Base-by-base conservation (phyloP, 2,113 vertebrate genomes). In the Phaethon lepturus region DNA sequence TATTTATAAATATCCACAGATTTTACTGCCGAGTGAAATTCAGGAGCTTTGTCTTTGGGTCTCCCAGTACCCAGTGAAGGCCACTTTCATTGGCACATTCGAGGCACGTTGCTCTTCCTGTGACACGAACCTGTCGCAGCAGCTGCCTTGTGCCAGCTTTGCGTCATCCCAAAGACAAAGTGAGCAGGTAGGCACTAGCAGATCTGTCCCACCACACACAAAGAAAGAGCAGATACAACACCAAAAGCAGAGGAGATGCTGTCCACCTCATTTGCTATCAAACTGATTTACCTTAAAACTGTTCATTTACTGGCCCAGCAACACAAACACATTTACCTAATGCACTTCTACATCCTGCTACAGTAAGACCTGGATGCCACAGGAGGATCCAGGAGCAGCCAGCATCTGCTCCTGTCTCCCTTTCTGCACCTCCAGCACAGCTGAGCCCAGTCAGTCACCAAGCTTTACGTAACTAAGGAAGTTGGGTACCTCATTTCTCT, bases 301-400 rank as follows among this genome's bases (percentile, higher is more conserved):
- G 9, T 22, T 64, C 14, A 3, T 85, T 56, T 84, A 11, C 55
- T 59, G 50, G n/a, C 22, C 67, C 52, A 62, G 24, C 40, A 62
- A 31, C 78, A 73, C n/a, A 52, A 74, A 81, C 25, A n/a, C 9
- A 19, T 44, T 1, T 93, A 52, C 56, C 28, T 47, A 44, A 31
- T 5, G 17, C 42, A 67, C 29, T 56, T 63, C 2, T 1, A 4
- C 17, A 73, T 45, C 40, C 22, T 0, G 0, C 42, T 83, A 4
- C 13, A 53, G 3, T 35, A 25, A 79, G 35, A 19, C 13, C 53
- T 53, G 69, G 26, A 38, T 58, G 56, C 49, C 35, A 52, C 25
- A 52, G 22, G 25, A 81, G 24, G 20, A 69, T 86, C 38, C 63
- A 45, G 78, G 28, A 89, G 66, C 22, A 74, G 11, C 19, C 29